Evolutionary conservation across 2,113 vertebrate genomes (phyloP), one percentile per base, ranked within the genome.

Genomic region (Amblyopsis rosae): DNA sequence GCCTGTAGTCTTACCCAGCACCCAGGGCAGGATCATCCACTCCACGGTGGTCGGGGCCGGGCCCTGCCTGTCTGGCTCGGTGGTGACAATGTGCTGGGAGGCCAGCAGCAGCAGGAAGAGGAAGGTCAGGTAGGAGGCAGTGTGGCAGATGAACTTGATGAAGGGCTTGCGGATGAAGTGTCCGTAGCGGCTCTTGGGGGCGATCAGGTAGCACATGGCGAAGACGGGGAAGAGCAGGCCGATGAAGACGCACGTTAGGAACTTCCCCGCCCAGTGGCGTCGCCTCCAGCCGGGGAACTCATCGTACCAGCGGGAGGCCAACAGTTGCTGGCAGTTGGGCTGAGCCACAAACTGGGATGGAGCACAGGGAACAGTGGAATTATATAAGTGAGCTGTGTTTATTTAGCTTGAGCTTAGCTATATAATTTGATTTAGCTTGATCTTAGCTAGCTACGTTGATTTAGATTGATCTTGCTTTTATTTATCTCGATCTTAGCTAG

Each of bases 81-180:
- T 96, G 81, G 93, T 91, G 81, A 97, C 95, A 1, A 99, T 96
- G 82, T 99, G 98, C 87, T 99, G 98, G 3, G 98, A 99, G 1
- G 98, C 98, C 82, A 99, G 94, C 55, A 99, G 94, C 75, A 99
- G 94, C 92, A 99, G 93, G 92, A 99, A 98, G 62, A 99, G 95
- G 86, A 99, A 99, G 68, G 97, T 98, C 90, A 99, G 91, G 91
- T 99, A 99, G 47, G 97, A 99, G 2, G 95, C 93, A 0, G 98
- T 99, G 92, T 99, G 98, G 92, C 98, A 99, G 92, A 99, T 98
- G 90, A 99, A 99, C 91, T 99, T 99, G 90, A 99, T 99, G 92
- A 99, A 99, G 83, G 98, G 98, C 88, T 99, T 99, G 87, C 96
- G 96, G 88, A 99, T 98, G 93, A 98, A 98, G 82, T 95, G 93